phyloP scores from a whole-genome alignment of 2,113 vertebrate species.

The Laticauda colubrina region DNA sequence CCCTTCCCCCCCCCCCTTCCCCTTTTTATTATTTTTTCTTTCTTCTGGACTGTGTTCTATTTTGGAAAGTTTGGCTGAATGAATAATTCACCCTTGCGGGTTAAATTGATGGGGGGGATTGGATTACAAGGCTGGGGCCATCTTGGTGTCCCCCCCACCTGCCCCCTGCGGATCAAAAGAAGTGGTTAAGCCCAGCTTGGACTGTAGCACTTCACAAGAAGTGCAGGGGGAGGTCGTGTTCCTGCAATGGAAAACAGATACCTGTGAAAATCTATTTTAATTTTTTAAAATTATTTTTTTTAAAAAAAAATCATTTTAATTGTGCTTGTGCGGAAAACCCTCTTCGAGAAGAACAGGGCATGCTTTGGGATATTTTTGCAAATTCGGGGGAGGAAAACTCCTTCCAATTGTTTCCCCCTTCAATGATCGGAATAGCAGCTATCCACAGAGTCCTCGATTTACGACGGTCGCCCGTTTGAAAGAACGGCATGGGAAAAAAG shows the following conservation, averaged over 20 bases:
- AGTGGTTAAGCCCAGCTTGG: background rate
- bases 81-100: slow-evolving; percentile 28
- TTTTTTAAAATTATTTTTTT: background rate
- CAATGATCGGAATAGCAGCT: background rate
- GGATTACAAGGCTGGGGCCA: background rate
- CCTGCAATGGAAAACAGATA: background rate
- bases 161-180: background rate
- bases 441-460: background rate
- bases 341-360: too few relatives aligned
- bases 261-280: background rate
- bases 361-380: too few relatives aligned
- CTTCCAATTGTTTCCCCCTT: background rate
- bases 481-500: background rate
- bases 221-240: background rate
- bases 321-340: background rate
- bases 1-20: too few relatives aligned
- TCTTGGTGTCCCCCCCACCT: background rate
- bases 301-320: background rate
- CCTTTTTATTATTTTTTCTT: background rate
- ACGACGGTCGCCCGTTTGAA: rapidly evolving
- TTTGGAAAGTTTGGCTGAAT: background rate
- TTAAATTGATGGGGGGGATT: background rate
- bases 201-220: background rate
- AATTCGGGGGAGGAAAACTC: background rate
- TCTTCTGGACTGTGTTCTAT: slow-evolving; percentile 39